phyloP scores from a whole-genome alignment of 1,140 invertebrate genomes.

The Trinorchestia longiramus region DNA sequence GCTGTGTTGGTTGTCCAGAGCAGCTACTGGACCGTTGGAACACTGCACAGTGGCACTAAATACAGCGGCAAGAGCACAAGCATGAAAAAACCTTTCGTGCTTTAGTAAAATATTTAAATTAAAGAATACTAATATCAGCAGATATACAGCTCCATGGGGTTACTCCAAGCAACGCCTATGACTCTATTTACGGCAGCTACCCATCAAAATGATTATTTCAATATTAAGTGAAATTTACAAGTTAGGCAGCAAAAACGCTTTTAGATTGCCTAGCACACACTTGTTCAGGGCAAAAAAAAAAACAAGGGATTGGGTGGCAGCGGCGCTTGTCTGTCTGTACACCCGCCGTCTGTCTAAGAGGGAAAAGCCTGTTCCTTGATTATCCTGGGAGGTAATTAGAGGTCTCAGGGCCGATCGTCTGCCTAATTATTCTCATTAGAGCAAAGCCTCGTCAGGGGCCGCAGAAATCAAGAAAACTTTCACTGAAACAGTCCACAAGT shows the following conservation, averaged over 20 bases:
- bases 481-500: not conserved
- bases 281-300: not conserved
- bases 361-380: not conserved
- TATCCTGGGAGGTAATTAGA: constrained; percentile 32
- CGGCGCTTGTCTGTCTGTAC: not conserved
- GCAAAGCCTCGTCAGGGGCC: constrained; percentile 45
- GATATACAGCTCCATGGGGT: too few species aligned
- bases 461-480: constrained; percentile 46
- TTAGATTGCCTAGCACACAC: not conserved
- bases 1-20: too few species aligned
- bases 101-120: too few species aligned
- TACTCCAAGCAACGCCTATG: too few species aligned
- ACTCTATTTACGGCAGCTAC: too few species aligned
- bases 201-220: not conserved
- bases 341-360: not conserved
- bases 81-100: too few species aligned
- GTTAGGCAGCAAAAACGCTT: not conserved
- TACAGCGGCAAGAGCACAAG: too few species aligned
- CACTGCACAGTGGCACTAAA: too few species aligned
- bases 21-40: too few species aligned
- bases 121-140: too few species aligned
- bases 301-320: not conserved
- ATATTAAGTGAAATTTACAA: not conserved
- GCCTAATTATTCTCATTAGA: constrained; percentile 45
- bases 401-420: constrained; percentile 9